phyloP scores from a whole-genome alignment of 2,888 invertebrate genomes.

The Agrochola macilenta region DNA sequence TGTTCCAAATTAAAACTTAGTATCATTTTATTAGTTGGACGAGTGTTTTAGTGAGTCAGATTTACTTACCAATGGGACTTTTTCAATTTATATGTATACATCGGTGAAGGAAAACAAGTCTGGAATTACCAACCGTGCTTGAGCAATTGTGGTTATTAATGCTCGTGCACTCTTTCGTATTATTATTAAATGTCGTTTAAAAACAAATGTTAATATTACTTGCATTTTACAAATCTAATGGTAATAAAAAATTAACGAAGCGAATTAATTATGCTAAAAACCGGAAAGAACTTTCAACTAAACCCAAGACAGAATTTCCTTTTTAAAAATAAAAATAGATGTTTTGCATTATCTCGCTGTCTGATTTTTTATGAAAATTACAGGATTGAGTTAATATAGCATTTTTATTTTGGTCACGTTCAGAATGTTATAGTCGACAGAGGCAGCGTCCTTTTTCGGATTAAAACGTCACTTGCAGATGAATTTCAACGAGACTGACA shows the following conservation, averaged over 20 bases:
- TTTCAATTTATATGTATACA: neutral
- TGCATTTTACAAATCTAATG: neutral
- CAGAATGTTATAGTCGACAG: slow-evolving; percentile 79
- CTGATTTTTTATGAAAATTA: slow-evolving; percentile 53
- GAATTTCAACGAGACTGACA: slow-evolving; percentile 77
- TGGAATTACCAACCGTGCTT: neutral
- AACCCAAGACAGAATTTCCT: neutral
- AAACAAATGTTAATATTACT: neutral
- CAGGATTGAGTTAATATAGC: slow-evolving; percentile 65
- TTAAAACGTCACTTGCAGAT: slow-evolving; percentile 87
- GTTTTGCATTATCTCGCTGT: slow-evolving; percentile 43
- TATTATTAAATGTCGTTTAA: neutral
- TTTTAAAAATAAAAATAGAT: slow-evolving; percentile 19
- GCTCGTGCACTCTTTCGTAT: neutral
- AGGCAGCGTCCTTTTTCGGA: slow-evolving; percentile 77
- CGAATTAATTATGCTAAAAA: neutral
- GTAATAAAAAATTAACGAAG: neutral
- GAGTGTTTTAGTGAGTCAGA: neutral
- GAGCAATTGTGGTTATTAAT: neutral
- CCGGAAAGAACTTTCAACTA: slow-evolving; percentile 6
- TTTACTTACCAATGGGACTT: neutral
- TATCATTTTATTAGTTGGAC: neutral
- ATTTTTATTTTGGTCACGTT: slow-evolving; percentile 85
- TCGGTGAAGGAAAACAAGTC: neutral
- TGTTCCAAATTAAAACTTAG: neutral